A percentile compares a stretch with the other conserved stretches of the same genome.
Conservation (phyloP, 2,113 vertebrate genomes). For the pig (Sus scrofa) region DNA sequence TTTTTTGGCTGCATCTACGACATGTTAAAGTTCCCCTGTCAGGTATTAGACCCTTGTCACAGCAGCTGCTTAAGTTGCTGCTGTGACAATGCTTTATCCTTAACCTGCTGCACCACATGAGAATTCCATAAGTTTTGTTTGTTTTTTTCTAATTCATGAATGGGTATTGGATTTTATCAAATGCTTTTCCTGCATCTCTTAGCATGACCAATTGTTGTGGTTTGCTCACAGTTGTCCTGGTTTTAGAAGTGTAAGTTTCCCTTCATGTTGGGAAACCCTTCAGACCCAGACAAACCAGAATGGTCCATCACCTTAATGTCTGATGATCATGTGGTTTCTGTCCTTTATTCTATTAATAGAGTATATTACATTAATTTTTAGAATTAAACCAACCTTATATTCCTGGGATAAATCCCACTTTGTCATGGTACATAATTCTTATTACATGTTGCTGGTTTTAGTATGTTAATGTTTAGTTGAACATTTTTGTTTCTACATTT, state of each 20-base stretch:
- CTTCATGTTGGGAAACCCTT: neutral
- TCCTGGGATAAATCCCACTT: neutral
- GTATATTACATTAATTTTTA: neutral
- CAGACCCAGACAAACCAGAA: neutral
- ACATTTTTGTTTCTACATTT: constrained; percentile 15
- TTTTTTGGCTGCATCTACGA: neutral
- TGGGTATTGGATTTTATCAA: neutral
- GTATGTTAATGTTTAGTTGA: constrained; percentile 25
- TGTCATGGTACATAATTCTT: neutral
- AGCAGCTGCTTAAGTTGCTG: no score
- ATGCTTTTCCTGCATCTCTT: neutral
- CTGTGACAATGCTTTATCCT: no score
- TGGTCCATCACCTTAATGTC: neutral
- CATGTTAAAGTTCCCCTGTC: no score
- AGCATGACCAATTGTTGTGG: neutral
- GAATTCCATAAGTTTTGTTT: no score
- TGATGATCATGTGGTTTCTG: neutral
- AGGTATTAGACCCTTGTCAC: no score
- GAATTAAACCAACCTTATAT: neutral
- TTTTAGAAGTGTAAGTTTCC: neutral
- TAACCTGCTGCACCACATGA: no score
- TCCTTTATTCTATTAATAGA: neutral
- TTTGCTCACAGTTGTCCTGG: neutral
- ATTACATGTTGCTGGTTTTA: neutral
- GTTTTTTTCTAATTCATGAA: neutral